A percentile compares a stretch with the other conserved stretches of the same genome.
Conservation (phyloP, 2,797 vertebrate species). For the Alcedo atthis region DNA sequence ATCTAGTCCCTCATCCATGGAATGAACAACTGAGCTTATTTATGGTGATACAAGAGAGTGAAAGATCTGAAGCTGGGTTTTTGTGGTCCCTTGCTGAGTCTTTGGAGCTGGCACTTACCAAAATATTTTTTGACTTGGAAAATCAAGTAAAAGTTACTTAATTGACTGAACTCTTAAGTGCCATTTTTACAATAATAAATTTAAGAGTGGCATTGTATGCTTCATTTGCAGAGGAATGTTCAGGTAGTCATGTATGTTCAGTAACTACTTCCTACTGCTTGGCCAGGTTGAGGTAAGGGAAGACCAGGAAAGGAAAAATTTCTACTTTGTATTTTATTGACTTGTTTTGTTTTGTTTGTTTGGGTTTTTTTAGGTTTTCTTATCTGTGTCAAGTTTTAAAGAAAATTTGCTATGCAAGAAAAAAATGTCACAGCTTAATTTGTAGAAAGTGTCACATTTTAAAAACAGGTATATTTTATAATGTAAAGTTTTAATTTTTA, state of each 20-base stretch:
- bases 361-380: background rate
- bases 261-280: background rate
- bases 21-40: background rate
- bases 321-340: too few species aligned
- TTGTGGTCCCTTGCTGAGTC: background rate
- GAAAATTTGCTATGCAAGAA: slow-evolving; percentile 52
- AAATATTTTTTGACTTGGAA: background rate
- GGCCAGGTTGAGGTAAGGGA: background rate
- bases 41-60: background rate
- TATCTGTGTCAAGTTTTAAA: background rate
- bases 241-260: background rate
- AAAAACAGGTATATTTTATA: background rate
- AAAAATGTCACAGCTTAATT: background rate
- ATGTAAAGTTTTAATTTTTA: background rate
- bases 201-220: background rate
- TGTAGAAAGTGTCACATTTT: background rate
- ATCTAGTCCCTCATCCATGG: background rate
- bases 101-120: background rate
- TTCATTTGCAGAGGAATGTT: background rate
- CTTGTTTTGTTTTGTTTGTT: too few species aligned
- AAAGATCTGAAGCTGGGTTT: background rate
- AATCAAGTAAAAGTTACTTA: background rate
- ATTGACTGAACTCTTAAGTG: background rate
- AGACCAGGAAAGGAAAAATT: background rate
- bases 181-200: background rate